Evolutionary conservation across 2,797 vertebrate species (phyloP), one percentile per base, ranked within the genome.

Genomic region (Semotilus atromaculatus): DNA sequence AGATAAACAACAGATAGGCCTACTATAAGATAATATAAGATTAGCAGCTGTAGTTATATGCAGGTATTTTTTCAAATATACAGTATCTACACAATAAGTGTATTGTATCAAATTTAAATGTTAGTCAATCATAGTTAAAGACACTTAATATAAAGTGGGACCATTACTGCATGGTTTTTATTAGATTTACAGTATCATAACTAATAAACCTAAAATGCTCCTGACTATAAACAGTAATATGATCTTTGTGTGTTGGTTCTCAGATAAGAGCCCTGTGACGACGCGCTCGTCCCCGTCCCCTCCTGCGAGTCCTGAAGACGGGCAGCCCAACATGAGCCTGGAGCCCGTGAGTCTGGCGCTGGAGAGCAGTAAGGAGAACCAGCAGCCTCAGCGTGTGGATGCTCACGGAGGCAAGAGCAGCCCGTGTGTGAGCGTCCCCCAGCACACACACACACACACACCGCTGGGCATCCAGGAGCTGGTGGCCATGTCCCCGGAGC

Each of bases 331-430:
- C 89, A 95, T 96, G 1, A 93, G 94, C 79, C 95, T 95, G 60
- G 98, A 99, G 91, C 95, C 96, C 0, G 92, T 96, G 86, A 94
- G 95, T 84, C 93, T 97, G 85, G 93, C 95, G 0, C 91, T 97
- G 91, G 98, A 99, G 92, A 97, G 97, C 95, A 99, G 96, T 94
- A 99, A 99, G 88, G 98, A 99, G 88, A 99, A 99, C 93, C 97
- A 99, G 93, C 97, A 98, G 89, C 98, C 93, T 87, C 93, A 92
- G 0, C 91, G 96, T 1, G 86, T 81, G 8, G 94, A 95, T 1
- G 68, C 76, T 0, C 88, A 92, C 7, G 92, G 94, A 0, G 96
- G 95, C 7, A 99, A 98, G 90, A 86, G 84, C 0, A 92, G 90
- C 16, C 86, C 96, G 29, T 93, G 92, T 40, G 89, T 93, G 88